Conservation (phyloP, 1,140 invertebrate species). For the Globodera ellingtonae region DNA sequence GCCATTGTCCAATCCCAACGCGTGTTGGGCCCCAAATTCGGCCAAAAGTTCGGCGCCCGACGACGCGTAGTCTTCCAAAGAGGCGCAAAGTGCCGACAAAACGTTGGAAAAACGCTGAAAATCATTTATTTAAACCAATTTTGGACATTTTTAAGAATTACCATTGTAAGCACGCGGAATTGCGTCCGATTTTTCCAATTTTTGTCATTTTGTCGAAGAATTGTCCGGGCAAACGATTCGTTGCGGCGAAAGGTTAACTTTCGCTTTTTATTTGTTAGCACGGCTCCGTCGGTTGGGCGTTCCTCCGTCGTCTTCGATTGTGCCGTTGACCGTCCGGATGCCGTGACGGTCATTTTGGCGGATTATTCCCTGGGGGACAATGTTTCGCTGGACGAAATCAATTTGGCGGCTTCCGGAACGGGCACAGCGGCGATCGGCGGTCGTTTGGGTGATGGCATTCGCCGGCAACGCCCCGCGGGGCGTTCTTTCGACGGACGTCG, state of each 20-base stretch:
- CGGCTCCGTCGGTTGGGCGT: not conserved
- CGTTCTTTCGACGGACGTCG: conserved; percentile 2
- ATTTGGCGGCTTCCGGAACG: not conserved
- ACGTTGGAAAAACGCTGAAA: conserved; percentile 4
- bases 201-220: not conserved
- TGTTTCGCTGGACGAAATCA: not conserved
- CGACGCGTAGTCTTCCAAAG: not conserved
- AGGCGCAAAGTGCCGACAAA: conserved; percentile 1
- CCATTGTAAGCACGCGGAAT: conserved; percentile 1
- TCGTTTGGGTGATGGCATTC: conserved; percentile 4
- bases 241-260: not conserved
- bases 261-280: not conserved
- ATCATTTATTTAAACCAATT: not conserved
- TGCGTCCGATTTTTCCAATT: not conserved
- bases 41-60: not conserved
- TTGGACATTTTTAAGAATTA: not conserved
- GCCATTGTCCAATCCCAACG: not conserved
- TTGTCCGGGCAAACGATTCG: conserved; percentile 1
- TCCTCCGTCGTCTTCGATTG: not conserved
- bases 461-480: not conserved
- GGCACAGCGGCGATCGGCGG: not conserved
- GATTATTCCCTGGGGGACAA: not conserved
- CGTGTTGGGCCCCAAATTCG: conserved; percentile 12
- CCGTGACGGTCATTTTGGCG: not conserved
- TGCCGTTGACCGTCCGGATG: not conserved